phyloP scores from a whole-genome alignment of 2,888 invertebrate species.

The Siphlonurus alternatus region DNA sequence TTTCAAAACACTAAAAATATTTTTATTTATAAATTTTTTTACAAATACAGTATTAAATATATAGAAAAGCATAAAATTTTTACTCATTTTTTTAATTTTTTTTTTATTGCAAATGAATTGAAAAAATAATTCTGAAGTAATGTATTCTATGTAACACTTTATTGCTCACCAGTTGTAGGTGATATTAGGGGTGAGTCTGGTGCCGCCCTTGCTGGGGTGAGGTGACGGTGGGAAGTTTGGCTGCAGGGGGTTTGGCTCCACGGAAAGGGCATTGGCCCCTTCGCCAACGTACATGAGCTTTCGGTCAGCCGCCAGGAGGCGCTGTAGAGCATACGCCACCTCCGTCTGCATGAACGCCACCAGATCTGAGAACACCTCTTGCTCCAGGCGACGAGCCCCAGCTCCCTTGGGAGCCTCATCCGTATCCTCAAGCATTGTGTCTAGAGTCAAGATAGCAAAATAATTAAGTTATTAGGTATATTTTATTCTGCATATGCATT shows the following conservation, averaged over 20 bases:
- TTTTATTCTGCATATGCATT: no score
- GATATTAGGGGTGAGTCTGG: constrained; percentile 62
- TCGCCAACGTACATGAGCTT: constrained; percentile 50
- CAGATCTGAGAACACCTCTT: constrained; percentile 48
- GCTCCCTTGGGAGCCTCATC: constrained; percentile 9
- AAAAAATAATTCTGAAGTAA: no score
- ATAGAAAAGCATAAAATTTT: no score
- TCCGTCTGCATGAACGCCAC: constrained; percentile 56
- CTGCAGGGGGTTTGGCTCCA: constrained; percentile 55
- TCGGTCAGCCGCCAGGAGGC: constrained; percentile 69
- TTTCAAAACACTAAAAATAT: no score
- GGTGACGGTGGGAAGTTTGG: constrained; percentile 38
- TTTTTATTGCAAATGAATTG: no score
- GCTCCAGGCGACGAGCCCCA: constrained; percentile 19
- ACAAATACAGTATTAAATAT: no score
- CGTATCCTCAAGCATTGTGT: neutral
- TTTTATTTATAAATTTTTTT: no score
- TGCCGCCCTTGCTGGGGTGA: constrained; percentile 63
- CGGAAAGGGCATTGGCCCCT: constrained; percentile 8
- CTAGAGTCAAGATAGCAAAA: neutral
- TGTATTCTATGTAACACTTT: no score
- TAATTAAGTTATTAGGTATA: neutral
- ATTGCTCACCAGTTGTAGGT: constrained; percentile 57
- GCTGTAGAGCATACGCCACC: constrained; percentile 61
- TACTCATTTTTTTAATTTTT: no score